Conservation (phyloP, 2,888 invertebrate species). For the Drosophila acutilabella region DNA sequence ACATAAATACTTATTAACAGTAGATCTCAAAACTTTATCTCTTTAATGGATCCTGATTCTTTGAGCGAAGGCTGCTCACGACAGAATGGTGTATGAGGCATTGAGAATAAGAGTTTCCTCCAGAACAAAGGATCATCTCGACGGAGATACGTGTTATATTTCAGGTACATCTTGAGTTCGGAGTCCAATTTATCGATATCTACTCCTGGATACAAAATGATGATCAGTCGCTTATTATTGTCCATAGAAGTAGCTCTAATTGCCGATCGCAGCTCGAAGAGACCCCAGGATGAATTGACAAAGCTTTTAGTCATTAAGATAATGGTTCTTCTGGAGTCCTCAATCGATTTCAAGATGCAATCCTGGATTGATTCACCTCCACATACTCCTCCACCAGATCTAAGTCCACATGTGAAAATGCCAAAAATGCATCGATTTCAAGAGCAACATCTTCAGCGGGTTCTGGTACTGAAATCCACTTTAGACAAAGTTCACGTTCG, state of each 20-base stretch:
- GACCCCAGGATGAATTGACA: conserved; percentile 40
- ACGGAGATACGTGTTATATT: conserved; percentile 35
- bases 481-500: conserved; percentile 28
- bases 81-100: conserved; percentile 29
- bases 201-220: conserved; percentile 44
- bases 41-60: neutral
- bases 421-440: conserved; percentile 37
- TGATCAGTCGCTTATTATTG: conserved; percentile 38
- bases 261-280: conserved; percentile 41
- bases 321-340: conserved; percentile 35
- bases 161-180: conserved; percentile 37
- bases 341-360: conserved; percentile 35
- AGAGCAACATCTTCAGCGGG: neutral
- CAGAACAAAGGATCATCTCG: conserved; percentile 38
- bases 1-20: too few species aligned
- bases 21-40: neutral
- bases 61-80: neutral
- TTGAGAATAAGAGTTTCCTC: conserved; percentile 37
- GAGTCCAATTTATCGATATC: conserved; percentile 27
- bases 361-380: conserved; percentile 41
- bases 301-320: conserved; percentile 42
- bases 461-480: conserved; percentile 16
- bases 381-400: conserved; percentile 33
- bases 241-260: conserved; percentile 33
- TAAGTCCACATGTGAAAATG: conserved; percentile 35